phyloP scores from a whole-genome alignment of 2,113 vertebrate genomes.

The Bucco capensis region DNA sequence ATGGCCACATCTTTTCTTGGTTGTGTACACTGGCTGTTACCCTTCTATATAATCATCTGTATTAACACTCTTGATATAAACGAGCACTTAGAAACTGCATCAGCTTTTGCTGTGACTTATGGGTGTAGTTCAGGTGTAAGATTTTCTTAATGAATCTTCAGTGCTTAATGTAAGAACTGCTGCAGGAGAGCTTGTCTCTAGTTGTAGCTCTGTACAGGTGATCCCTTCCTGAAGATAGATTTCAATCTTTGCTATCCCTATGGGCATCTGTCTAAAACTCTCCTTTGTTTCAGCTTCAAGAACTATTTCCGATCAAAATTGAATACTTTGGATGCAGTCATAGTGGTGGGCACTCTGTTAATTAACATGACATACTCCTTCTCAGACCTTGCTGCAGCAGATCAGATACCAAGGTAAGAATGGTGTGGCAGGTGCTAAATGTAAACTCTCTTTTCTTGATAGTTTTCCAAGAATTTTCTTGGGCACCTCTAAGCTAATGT shows the following conservation, averaged over 20 bases:
- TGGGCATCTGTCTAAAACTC: neutral
- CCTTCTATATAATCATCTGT: neutral
- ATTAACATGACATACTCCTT: constrained; percentile 80
- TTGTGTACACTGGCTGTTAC: neutral
- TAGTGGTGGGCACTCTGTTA: constrained; percentile 80
- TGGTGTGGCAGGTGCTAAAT: neutral
- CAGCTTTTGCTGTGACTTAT: neutral
- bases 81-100: neutral
- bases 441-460: neutral
- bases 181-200: neutral
- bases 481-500: neutral
- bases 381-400: constrained; percentile 68
- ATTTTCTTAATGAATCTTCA: neutral
- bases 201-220: neutral
- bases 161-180: neutral
- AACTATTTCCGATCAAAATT: constrained; percentile 84
- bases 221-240: neutral
- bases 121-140: neutral
- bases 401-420: constrained; percentile 83
- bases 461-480: neutral
- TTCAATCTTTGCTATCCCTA: neutral
- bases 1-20: neutral
- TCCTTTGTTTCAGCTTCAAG: constrained; percentile 72
- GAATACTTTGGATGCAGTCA: constrained; percentile 82
- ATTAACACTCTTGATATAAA: neutral